Conservation (phyloP, 2,113 vertebrate genomes). For the Nannobrachium achirus region DNA sequence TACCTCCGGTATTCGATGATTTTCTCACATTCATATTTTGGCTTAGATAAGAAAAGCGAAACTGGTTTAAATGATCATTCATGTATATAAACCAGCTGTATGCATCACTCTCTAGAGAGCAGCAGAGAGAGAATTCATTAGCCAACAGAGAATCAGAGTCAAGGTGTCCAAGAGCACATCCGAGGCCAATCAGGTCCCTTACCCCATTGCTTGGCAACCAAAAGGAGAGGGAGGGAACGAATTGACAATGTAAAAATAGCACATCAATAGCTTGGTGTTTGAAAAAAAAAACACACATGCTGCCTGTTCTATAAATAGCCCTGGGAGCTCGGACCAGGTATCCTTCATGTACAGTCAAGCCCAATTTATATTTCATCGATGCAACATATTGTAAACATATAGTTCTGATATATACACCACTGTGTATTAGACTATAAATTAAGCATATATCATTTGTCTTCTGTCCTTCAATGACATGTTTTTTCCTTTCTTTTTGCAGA, state of each 20-base stretch:
- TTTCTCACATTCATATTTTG: not conserved
- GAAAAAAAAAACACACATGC: constrained; percentile 83
- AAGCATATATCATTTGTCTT: too few relatives aligned
- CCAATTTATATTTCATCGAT: constrained; percentile 69
- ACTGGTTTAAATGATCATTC: too few relatives aligned
- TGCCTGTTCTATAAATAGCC: constrained; percentile 90
- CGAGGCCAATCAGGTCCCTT: constrained; percentile 59
- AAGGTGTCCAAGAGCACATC: constrained; percentile 63
- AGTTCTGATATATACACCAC: too few relatives aligned
- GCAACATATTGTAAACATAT: constrained; percentile 18
- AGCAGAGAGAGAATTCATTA: constrained; percentile 51
- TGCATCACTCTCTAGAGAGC: constrained; percentile 6
- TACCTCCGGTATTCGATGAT: too few relatives aligned
- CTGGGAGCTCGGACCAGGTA: constrained; percentile 74
- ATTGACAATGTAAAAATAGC: constrained; percentile 81
- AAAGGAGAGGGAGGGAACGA: constrained; percentile 68
- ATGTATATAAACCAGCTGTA: not conserved
- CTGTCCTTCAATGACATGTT: too few relatives aligned
- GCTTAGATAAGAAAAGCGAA: too few relatives aligned
- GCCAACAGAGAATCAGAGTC: constrained; percentile 50
- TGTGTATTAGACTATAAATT: too few relatives aligned
- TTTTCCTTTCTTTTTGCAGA: constrained; percentile 37
- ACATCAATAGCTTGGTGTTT: constrained; percentile 85
- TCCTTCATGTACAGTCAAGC: constrained; percentile 78
- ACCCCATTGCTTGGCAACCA: constrained; percentile 71